Evolutionary conservation across 2,888 invertebrate genomes (phyloP).

Genomic region (Machimus rusticus): DNA sequence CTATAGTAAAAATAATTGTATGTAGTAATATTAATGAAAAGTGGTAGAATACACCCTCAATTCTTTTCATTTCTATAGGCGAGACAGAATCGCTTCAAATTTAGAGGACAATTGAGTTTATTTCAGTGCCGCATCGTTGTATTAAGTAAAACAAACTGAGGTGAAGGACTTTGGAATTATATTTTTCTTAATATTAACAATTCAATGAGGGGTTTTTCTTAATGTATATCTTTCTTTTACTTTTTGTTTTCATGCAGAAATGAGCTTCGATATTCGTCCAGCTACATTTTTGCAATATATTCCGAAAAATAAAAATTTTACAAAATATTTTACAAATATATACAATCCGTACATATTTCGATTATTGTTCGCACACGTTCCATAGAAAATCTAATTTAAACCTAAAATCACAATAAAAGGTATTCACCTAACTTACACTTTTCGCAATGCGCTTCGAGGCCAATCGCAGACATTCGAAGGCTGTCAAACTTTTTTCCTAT

Average conservation of each 20-base stretch:
- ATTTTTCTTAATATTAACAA: background rate
- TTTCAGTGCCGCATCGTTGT: background rate
- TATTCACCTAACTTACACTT: background rate
- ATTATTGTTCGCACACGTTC: constrained; percentile 13
- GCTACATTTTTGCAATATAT: background rate
- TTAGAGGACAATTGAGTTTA: too few species aligned
- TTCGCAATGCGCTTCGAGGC: background rate
- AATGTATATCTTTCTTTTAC: background rate
- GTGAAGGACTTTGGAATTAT: background rate
- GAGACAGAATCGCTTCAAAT: too few species aligned
- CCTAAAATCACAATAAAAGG: constrained; percentile 5
- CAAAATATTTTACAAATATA: constrained; percentile 1
- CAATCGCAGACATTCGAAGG: background rate
- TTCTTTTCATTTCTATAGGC: too few species aligned
- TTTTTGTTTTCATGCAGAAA: background rate
- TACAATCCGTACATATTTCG: background rate
- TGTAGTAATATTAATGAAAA: too few species aligned
- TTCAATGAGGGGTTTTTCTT: background rate
- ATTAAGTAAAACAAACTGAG: background rate
- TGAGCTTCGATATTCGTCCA: background rate
- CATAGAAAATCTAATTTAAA: constrained; percentile 8
- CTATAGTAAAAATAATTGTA: too few species aligned
- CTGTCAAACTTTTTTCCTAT: background rate
- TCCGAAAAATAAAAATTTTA: background rate
- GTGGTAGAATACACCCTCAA: too few species aligned